Base-by-base conservation (phyloP, 2,888 invertebrate genomes). In the Ctenicera cuprea region DNA sequence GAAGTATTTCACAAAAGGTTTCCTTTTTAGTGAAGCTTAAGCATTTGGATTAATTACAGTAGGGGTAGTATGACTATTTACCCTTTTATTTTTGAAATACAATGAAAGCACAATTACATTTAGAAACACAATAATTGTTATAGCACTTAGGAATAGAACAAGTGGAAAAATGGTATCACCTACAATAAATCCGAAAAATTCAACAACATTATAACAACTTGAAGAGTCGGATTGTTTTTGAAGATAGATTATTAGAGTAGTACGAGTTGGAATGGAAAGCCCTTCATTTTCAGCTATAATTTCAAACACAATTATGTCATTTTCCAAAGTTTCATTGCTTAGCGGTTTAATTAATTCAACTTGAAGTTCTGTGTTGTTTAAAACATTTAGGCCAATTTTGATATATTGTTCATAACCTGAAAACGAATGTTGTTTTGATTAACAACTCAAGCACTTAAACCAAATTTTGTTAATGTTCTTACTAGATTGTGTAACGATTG, bases 401-500 rank as follows among this genome's bases (percentile, higher is more conserved):
- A 67, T 57, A 59, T 59, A 67, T 8, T 67, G 30, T 20, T 67
- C 26, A 30, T 67, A 67, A 26, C 12, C 67, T 65, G 38, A 11
- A 65, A 63, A 62, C 54, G n/a, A n/a, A 54, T 22, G 52, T 2
- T 2, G 26, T 26, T 26, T 5, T 26, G 26, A 26, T 26, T 26
- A 26, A n/a, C n/a, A n/a, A 26, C 26, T 26, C 5, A 2, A 26
- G 26, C 2, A 50, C 11, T 26, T 26, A 26, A 26, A 26, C 3
- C n/a, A n/a, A n/a, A n/a, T n/a, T n/a, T 26, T 26, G 26, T 26
- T n/a, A n/a, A 26, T 26, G 5, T 26, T 26, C 26, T 33, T 63
- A 64, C 64, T 30, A 14, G 45, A 30, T 48, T 64, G 64, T 33
- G 1, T 26, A n/a, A 64, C 14, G 26, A 43, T 18, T 7, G 50